Base-by-base conservation (phyloP, 2,888 invertebrate genomes). In the Platycheirus albimanus region DNA sequence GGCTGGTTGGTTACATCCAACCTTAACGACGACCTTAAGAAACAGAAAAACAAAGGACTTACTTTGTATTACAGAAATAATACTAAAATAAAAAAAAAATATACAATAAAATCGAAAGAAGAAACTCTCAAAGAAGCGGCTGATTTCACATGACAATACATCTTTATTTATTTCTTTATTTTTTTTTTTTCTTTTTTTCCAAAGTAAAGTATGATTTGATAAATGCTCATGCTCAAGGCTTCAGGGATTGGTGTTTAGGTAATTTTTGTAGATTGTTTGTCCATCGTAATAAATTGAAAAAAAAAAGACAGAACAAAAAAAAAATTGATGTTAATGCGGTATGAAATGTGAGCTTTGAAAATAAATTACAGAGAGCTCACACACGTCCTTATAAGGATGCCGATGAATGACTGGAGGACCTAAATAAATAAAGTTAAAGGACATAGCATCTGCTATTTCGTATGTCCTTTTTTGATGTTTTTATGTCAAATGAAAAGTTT, bases 181-280 rank as follows among this genome's bases (percentile, higher is more conserved):
- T 20, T 19, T 19, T 41, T 58, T 43, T 5, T 20, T 19, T 19
- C 24, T 58, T 43, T 45, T 19, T 10, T 49, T 77, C 49, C 49
- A 51, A 6, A 71, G 58, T 64, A 70, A 78, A 71, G 66, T 71
- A 78, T 71, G 77, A 78, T 78, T 78, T 78, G 28, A 43, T 71
- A 33, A 49, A 71, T 49, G 47, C 70, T 24, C 24, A 71, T 49
- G 47, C 70, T 24, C 24, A 24, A 24, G 24, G 3, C 24, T 24
- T 24, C 24, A 24, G 5, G 17, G n/a, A 33, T 36, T 19, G 49
- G 15, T 67, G 41, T n/a, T 54, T 54, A 10, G 33, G 52, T 56
- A 49, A 8, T 38, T 47, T 49, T 24, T 17, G 11, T 20, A 20
- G 38, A 56, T 43, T 47, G 24, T 38, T 56, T 28, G 45, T 30